Base-by-base conservation (phyloP, 2,797 vertebrate species). In the Centroberyx gerrardi region DNA sequence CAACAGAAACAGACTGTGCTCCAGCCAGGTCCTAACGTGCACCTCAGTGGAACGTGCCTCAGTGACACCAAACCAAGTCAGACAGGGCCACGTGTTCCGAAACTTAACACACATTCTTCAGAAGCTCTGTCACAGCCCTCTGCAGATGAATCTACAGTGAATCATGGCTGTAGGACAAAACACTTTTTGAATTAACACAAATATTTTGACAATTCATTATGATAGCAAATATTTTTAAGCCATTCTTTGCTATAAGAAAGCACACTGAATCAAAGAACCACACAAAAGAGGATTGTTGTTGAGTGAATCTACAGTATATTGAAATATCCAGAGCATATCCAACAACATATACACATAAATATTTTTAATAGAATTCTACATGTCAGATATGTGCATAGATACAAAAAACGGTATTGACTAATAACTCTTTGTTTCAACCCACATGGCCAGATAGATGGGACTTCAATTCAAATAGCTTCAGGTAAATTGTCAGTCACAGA, bases 1-100 rank as follows among this genome's bases (percentile, higher is more conserved):
- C 94, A 95, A 94, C 84, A 93, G 93, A 92, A 96, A 95, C 94
- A 95, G 82, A 79, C 77, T 33, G 70, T 14, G 65, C 83, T 86
- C 86, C 89, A 90, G 83, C 55, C 55, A 87, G 87, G 87, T 72
- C 90, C 79, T 81, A 66, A 82, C 75, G 76, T 82, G 87, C 84
- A 87, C 78, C 84, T 90, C 77, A 2, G 62, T 86, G 87, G 85
- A 91, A 88, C 81, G 80, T 88, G 87, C 86, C 86, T 78, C 78
- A 74, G 76, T 87, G 86, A 92, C 90, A 90, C 86, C 82, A 69
- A 87, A 89, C 80, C 6, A 36, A 89, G 75, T 89, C 85, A 85
- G 90, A 88, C 90, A 61, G 84, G 78, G 83, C 90, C 90, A 93
- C 89, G 89, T 91, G 91, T 89, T 85, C 0, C 31, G 80, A 75